Conservation (phyloP, 1,140 invertebrate species). For the Zaprionus ornatus region DNA sequence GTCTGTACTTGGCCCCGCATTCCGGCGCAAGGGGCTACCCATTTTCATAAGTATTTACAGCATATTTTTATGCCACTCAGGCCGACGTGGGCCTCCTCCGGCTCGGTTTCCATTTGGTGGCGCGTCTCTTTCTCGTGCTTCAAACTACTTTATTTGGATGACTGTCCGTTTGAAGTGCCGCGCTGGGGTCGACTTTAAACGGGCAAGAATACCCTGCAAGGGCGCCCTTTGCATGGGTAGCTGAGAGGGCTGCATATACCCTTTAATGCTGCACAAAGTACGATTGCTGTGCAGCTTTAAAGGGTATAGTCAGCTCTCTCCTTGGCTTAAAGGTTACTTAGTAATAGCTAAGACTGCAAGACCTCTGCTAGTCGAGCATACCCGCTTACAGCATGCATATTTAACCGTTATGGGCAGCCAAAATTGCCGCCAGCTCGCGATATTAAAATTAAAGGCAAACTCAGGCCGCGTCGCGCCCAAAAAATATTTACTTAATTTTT, state of each 20-base stretch:
- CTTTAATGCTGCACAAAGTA: no score
- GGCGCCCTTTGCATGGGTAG: background rate
- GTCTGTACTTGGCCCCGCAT: slow-evolving; percentile 10
- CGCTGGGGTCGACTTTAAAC: slow-evolving; percentile 21
- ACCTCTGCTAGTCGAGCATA: background rate
- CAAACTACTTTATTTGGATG: slow-evolving; percentile 75
- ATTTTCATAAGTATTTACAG: slow-evolving; percentile 71
- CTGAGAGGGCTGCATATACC: background rate
- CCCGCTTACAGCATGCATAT: background rate
- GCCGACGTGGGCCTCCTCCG: slow-evolving; percentile 33
- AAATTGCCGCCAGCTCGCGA: background rate
- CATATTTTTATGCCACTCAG: slow-evolving; percentile 67
- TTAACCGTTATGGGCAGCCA: slow-evolving; percentile 23
- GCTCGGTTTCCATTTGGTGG: background rate
- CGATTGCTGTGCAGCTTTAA: background rate
- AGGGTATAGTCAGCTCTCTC: background rate
- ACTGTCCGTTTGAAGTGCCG: slow-evolving; percentile 65
- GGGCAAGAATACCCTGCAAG: background rate
- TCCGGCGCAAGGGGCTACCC: slow-evolving; percentile 34
- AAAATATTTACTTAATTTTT: slow-evolving; percentile 10
- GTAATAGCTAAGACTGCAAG: background rate
- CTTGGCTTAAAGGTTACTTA: background rate
- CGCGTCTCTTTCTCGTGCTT: slow-evolving; percentile 27
- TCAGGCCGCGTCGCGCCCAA: background rate
- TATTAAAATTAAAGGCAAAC: slow-evolving; percentile 18